A percentile compares a stretch with the other conserved stretches of the same genome.
Conservation (phyloP, 2,113 vertebrate genomes). For the Bothrops jararaca region DNA sequence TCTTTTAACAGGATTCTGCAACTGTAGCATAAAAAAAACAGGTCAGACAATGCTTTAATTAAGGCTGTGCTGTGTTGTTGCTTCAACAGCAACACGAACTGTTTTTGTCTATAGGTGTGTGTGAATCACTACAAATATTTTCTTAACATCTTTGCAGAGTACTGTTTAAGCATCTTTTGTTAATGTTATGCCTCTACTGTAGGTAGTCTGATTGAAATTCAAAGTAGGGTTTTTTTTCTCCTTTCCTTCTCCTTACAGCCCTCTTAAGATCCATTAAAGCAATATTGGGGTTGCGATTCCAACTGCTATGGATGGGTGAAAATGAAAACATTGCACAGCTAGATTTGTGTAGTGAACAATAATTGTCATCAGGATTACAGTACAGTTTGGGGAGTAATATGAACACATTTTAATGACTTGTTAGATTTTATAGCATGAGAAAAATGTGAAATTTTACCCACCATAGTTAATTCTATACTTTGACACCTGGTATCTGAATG, state of each 20-base stretch:
- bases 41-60: conserved; percentile 69
- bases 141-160: conserved; percentile 70
- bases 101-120: conserved; percentile 66
- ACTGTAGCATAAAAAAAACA: conserved; percentile 58
- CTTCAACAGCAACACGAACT: conserved; percentile 65
- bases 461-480: background rate
- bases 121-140: conserved; percentile 70
- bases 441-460: background rate
- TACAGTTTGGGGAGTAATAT: background rate
- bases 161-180: conserved; percentile 64
- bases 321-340: conserved; percentile 13
- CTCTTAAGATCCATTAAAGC: conserved; percentile 55
- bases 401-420: background rate
- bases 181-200: conserved; percentile 58
- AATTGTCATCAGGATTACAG: background rate
- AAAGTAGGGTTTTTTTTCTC: conserved; percentile 17
- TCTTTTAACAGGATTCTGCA: conserved; percentile 62
- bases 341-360: background rate
- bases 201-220: conserved; percentile 67
- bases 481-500: background rate
- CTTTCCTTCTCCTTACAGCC: conserved; percentile 48
- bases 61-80: conserved; percentile 59
- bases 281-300: conserved; percentile 13
- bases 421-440: background rate
- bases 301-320: conserved; percentile 12